Evolutionary conservation across 1,140 invertebrate genomes (phyloP).

Genomic region (Aporrectodea caliginosa): DNA sequence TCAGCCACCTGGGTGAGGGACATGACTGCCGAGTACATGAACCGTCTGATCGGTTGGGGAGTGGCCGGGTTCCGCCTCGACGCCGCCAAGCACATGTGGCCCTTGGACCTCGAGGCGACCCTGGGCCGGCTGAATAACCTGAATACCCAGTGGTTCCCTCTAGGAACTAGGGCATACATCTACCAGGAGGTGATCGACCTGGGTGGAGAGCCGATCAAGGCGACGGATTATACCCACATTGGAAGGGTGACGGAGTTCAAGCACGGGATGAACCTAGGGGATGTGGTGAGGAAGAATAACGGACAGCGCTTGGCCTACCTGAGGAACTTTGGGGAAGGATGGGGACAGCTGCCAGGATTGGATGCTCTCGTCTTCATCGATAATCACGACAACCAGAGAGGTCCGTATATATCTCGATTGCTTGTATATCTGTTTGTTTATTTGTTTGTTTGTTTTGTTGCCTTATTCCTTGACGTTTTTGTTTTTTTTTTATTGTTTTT

Average conservation of each 20-base stretch:
- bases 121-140: conserved; percentile 59
- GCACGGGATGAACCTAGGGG: conserved; percentile 58
- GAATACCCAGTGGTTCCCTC: conserved; percentile 58
- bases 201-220: conserved; percentile 67
- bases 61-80: conserved; percentile 66
- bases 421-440: too few relatives aligned
- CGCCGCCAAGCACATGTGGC: conserved; percentile 52
- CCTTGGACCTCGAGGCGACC: conserved; percentile 40
- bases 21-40: conserved; percentile 64
- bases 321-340: conserved; percentile 44
- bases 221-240: conserved; percentile 57
- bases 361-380: conserved; percentile 57
- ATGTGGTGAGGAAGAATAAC: conserved; percentile 39
- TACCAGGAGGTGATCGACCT: conserved; percentile 66
- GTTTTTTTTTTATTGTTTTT: too few relatives aligned
- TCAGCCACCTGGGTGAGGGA: conserved; percentile 64
- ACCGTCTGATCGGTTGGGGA: conserved; percentile 66
- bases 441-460: too few relatives aligned
- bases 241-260: conserved; percentile 72
- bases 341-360: conserved; percentile 49
- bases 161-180: conserved; percentile 29
- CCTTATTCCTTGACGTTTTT: too few relatives aligned
- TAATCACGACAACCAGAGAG: conserved; percentile 59
- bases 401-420: conserved; percentile 23
- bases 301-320: conserved; percentile 33